Percentiles rank a stretch among this genome's conserved stretches.
Conservation (phyloP, 2,113 vertebrate species). For the Oophaga pumilio region DNA sequence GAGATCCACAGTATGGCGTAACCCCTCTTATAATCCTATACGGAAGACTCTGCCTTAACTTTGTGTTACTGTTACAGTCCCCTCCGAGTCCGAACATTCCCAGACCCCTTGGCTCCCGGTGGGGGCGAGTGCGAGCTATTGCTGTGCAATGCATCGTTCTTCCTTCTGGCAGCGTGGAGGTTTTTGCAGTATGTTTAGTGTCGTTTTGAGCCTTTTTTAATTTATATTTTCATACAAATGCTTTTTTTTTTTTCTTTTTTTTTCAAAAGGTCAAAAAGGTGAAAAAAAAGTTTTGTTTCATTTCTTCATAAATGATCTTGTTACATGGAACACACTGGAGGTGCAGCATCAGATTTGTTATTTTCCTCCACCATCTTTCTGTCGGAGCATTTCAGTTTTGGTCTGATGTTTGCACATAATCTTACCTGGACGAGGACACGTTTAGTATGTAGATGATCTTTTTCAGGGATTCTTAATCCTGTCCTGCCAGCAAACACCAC, state of each 20-base stretch:
- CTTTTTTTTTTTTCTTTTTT: not conserved
- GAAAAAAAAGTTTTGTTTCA: slow-evolving; percentile 15
- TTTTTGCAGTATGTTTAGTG: not conserved
- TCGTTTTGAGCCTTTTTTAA: slow-evolving; percentile 30
- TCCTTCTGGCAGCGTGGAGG: not conserved
- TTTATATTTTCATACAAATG: slow-evolving; percentile 49
- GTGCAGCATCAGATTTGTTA: not conserved
- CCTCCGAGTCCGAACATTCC: slow-evolving; percentile 15
- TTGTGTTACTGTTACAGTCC: slow-evolving; percentile 34
- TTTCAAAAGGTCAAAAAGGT: slow-evolving; percentile 41
- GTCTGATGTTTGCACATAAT: not conserved
- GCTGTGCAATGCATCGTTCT: slow-evolving; percentile 14
- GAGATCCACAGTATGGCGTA: not conserved
- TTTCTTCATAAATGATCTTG: not conserved
- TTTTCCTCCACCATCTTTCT: not conserved
- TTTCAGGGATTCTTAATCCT: slow-evolving; percentile 24
- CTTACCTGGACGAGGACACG: not conserved
- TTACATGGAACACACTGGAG: not conserved
- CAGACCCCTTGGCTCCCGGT: slow-evolving; percentile 6
- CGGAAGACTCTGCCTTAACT: slow-evolving; percentile 54
- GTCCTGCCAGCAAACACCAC: not conserved
- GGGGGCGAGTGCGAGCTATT: not conserved
- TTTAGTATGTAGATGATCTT: not conserved
- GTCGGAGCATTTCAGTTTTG: not conserved
- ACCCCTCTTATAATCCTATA: slow-evolving; percentile 7